Evolutionary conservation across 2,797 vertebrate genomes (phyloP).

Genomic region (Amniataba percoides): DNA sequence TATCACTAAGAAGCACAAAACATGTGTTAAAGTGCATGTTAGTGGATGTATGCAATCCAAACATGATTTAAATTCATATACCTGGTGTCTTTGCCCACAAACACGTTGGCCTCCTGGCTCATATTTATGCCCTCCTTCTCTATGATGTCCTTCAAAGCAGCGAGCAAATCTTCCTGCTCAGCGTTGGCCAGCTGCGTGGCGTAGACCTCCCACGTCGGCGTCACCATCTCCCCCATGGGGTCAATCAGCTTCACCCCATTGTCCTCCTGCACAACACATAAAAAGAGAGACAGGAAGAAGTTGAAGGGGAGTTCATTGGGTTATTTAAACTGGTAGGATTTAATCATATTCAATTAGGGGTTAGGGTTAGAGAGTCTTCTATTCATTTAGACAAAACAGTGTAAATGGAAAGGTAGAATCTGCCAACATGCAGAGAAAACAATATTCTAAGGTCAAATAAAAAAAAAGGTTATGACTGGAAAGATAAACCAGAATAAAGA

Average conservation of each 20-base stretch:
- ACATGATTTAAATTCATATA: constrained; percentile 56
- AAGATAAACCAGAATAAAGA: neutral
- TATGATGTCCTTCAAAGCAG: constrained; percentile 84
- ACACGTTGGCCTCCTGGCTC: constrained; percentile 85
- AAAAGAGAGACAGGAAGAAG: neutral
- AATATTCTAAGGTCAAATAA: neutral
- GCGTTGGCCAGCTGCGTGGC: constrained; percentile 93
- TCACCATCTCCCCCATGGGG: constrained; percentile 96
- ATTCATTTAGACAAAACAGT: no score
- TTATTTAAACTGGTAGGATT: neutral
- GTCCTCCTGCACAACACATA: constrained; percentile 86
- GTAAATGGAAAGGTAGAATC: neutral
- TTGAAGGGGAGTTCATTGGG: neutral
- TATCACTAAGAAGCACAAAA: neutral
- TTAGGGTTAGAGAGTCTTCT: no score
- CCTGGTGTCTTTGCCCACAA: constrained; percentile 95
- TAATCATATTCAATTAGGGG: neutral
- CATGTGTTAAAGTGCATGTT: neutral
- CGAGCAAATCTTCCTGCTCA: constrained; percentile 87
- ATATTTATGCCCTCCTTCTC: constrained; percentile 87
- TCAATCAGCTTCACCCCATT: constrained; percentile 96
- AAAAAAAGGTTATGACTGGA: neutral
- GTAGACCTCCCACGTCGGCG: constrained; percentile 90
- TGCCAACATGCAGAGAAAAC: neutral
- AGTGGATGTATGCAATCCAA: neutral